These are phyloP conservation scores for Amphipyra berbera DNA, from an alignment of 2,888 invertebrate species.

Conservation along the genomic window DNA sequence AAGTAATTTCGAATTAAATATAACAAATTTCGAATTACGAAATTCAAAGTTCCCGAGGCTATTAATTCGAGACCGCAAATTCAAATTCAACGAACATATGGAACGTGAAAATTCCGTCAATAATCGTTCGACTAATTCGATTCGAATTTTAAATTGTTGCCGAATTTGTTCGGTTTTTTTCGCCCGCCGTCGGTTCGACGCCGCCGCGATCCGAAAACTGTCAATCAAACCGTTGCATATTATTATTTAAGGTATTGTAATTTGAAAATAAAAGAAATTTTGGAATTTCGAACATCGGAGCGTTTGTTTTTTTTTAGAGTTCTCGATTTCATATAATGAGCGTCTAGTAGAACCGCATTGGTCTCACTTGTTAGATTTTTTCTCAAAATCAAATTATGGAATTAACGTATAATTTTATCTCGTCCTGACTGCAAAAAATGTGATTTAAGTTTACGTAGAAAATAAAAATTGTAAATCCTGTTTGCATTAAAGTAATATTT, in stretches of 20 bases:
- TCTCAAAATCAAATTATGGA: slow-evolving; percentile 28
- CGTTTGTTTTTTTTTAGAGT: slow-evolving; percentile 52
- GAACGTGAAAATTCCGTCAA: slow-evolving; percentile 83
- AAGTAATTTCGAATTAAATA: slow-evolving; percentile 11
- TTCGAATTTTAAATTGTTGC: slow-evolving; percentile 71
- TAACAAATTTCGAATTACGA: slow-evolving; percentile 41
- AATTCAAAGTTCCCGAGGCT: slow-evolving; percentile 46
- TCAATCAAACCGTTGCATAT: slow-evolving; percentile 65
- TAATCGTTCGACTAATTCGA: slow-evolving; percentile 86
- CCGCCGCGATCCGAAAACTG: slow-evolving; percentile 62
- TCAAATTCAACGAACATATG: slow-evolving; percentile 81
- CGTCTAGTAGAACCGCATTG: slow-evolving; percentile 36
- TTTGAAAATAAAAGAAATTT: slow-evolving; percentile 62
- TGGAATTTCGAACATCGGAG: slow-evolving; percentile 59
- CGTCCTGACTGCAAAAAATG: slow-evolving; percentile 6
- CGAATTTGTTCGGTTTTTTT: slow-evolving; percentile 62
- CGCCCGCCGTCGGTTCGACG: slow-evolving; percentile 53
- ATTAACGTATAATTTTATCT: slow-evolving; percentile 31
- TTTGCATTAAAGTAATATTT: no score
- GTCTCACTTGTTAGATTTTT: slow-evolving; percentile 41
- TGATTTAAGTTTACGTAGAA: not conserved
- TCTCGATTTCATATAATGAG: slow-evolving; percentile 52
- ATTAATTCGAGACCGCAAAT: slow-evolving; percentile 62
- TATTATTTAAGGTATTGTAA: slow-evolving; percentile 64
- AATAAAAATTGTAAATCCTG: no score